Conservation (phyloP, 2,113 vertebrate species). For the Hippocampus abdominalis region DNA sequence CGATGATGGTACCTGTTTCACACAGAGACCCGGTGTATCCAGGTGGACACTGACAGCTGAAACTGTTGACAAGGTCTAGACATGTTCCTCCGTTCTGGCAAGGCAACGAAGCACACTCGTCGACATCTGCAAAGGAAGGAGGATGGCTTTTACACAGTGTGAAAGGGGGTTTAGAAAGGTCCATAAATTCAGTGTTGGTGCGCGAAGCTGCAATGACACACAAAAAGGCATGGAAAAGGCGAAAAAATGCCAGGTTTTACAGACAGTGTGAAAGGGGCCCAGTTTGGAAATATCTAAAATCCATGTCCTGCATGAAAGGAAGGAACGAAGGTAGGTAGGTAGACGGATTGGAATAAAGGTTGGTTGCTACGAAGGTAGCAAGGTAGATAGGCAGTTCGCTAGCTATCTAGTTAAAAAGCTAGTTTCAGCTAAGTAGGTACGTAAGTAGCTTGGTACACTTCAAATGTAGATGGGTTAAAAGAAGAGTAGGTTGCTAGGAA, state of each 20-base stretch:
- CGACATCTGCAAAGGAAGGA: slow-evolving; percentile 62
- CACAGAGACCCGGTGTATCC: slow-evolving; percentile 71
- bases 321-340: slow-evolving; percentile 34
- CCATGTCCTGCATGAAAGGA: not conserved
- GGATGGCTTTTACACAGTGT: not conserved
- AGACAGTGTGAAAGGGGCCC: no score
- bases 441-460: no score
- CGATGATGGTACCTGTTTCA: slow-evolving; percentile 67
- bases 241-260: no score
- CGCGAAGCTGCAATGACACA: no score
- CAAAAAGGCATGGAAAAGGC: no score
- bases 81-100: slow-evolving; percentile 76
- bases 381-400: no score
- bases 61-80: slow-evolving; percentile 65
- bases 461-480: no score
- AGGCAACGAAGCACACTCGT: slow-evolving; percentile 71
- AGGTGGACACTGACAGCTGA: slow-evolving; percentile 66
- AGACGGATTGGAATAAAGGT: not conserved
- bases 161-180: not conserved
- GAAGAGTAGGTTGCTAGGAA: no score
- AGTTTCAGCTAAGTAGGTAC: no score
- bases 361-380: no score
- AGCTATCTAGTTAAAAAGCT: no score
- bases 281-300: no score
- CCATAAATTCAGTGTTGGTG: not conserved